Evolutionary conservation across 2,888 invertebrate species (phyloP).

Genomic region (Lordiphosa andalusiaca): DNA sequence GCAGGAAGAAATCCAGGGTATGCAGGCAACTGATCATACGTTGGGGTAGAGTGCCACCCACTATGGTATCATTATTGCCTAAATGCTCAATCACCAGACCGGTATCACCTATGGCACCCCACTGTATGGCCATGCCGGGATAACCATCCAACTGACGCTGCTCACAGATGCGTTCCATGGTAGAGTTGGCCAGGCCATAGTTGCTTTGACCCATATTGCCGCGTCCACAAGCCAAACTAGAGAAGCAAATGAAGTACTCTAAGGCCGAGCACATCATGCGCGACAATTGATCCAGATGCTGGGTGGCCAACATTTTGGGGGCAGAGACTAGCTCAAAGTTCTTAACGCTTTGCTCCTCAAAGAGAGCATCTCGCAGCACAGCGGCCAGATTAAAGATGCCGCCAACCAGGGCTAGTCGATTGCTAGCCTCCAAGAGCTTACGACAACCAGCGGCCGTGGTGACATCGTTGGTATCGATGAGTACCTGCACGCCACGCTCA

Average conservation of each 20-base stretch:
- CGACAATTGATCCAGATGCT: constrained; percentile 89
- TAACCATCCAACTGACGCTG: constrained; percentile 89
- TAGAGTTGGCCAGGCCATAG: constrained; percentile 98
- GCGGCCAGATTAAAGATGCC: constrained; percentile 97
- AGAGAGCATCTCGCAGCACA: constrained; percentile 91
- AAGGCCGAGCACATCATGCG: constrained; percentile 88
- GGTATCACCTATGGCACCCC: constrained; percentile 99
- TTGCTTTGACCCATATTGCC: constrained; percentile 98
- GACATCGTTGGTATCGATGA: constrained; percentile 85
- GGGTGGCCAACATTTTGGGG: constrained; percentile 93
- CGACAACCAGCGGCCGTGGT: constrained; percentile 83
- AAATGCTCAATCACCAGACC: constrained; percentile 94
- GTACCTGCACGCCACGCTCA: constrained; percentile 84
- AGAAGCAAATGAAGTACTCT: constrained; percentile 97
- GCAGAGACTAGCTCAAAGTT: constrained; percentile 89
- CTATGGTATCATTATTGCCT: constrained; percentile 93
- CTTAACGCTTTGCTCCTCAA: constrained; percentile 91
- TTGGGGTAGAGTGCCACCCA: constrained; percentile 98
- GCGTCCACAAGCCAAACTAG: constrained; percentile 96
- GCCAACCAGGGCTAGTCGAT: constrained; percentile 87
- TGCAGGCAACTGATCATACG: constrained; percentile 94
- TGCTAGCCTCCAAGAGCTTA: constrained; percentile 83
- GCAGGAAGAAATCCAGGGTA: constrained; percentile 93
- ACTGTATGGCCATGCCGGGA: constrained; percentile 95
- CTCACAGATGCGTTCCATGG: constrained; percentile 97